Conservation (phyloP, 2,888 invertebrate genomes). For the Drosophila austrosaltans region DNA sequence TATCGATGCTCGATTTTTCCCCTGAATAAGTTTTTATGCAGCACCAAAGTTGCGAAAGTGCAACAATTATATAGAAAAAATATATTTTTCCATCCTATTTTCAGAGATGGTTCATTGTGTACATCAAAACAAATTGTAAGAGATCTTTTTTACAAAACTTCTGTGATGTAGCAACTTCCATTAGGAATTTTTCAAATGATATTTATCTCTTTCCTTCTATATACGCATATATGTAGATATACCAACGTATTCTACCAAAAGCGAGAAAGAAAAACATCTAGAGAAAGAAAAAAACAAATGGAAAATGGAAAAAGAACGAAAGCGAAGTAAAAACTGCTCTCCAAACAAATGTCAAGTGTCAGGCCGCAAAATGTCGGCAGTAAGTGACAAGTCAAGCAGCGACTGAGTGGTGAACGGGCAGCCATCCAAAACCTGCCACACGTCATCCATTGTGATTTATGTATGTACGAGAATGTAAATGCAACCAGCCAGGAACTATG, state of each 20-base stretch:
- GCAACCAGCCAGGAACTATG: constrained; percentile 11
- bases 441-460: constrained; percentile 64
- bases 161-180: too few species aligned
- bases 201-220: constrained; percentile 27
- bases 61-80: too few species aligned
- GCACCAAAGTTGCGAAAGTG: too few species aligned
- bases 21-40: neutral
- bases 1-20: neutral
- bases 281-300: neutral
- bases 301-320: constrained; percentile 5
- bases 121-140: too few species aligned
- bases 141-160: too few species aligned
- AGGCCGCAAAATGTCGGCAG: constrained; percentile 69
- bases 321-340: constrained; percentile 35
- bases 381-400: constrained; percentile 66
- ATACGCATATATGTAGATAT: neutral
- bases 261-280: neutral
- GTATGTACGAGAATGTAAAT: constrained; percentile 20
- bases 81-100: too few species aligned
- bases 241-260: neutral
- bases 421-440: constrained; percentile 67
- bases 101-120: too few species aligned
- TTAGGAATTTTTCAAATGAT: constrained; percentile 2
- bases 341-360: constrained; percentile 68
- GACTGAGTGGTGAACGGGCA: constrained; percentile 44